Percentiles rank a stretch among this genome's conserved stretches.
These are phyloP conservation scores for Pogonophryne albipinna DNA, from an alignment of 2,797 vertebrate species.

Conservation along the genomic window DNA sequence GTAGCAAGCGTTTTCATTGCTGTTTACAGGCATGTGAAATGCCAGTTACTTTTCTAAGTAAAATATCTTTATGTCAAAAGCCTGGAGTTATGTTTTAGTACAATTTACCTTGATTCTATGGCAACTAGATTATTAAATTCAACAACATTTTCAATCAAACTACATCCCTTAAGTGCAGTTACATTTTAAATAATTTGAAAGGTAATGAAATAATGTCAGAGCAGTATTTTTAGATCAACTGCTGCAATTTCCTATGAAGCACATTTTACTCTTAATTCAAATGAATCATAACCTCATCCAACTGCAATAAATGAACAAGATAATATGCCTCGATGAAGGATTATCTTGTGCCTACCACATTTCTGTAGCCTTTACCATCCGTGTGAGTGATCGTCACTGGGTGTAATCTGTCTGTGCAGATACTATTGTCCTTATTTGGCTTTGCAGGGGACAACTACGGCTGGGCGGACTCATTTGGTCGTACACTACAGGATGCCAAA, in stretches of 20 bases:
- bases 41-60: no score
- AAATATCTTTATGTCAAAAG: neutral
- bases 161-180: neutral
- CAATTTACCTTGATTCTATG: neutral
- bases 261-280: no score
- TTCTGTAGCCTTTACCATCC: neutral
- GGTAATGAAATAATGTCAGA: no score
- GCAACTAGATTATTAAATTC: neutral
- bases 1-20: neutral
- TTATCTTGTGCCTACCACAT: neutral
- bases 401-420: neutral
- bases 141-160: neutral
- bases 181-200: neutral
- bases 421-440: constrained; percentile 12
- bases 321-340: neutral
- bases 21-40: neutral
- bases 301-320: neutral
- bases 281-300: neutral
- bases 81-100: neutral
- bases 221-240: no score
- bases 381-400: neutral
- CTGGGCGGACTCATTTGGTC: constrained; percentile 80
- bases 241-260: no score
- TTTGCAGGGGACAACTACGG: constrained; percentile 83
- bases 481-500: constrained; percentile 64